Evolutionary conservation across 1,140 invertebrate genomes (phyloP), one percentile per base, ranked within the genome.

Genomic region (Diachasmimorpha longicaudata): DNA sequence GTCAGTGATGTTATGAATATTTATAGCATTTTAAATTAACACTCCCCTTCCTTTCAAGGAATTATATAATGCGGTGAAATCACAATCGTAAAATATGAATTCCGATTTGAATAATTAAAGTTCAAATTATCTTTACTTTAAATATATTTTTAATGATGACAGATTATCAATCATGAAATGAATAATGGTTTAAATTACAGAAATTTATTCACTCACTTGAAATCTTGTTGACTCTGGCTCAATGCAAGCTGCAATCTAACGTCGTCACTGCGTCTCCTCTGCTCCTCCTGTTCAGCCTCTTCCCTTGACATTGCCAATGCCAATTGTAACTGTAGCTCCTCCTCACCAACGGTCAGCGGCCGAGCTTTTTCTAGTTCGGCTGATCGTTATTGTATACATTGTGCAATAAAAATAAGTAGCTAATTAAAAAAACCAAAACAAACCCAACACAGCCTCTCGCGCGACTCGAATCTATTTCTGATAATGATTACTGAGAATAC

Each of bases 261-360:
- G 86, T 98, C 97, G 87, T 99, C 97, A 81, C 95, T 96, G 77
- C 96, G 93, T 67, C 96, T 91, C 86, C 97, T 93, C 81, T 97
- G 93, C 88, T 99, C 96, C 84, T 99, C 97, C 85, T 98, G 95
- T 83, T 99, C 98, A 31, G 98, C 97, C 90, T 99, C 98, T 88
- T 99, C 98, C 76, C 98, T 94, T 70, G 96, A 98, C 96, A 99
- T 98, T 58, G 98, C 98, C 84, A 99, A 90, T 36, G 98, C 98
- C 81, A 99, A 91, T 90, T 99, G 97, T 75, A 99, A 89, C 87
- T 99, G 98, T 77, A 99, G 90, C 88, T 99, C 98, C 90, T 99
- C 98, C 89, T 99, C 98, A 0, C 98, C 98, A 0, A 95, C 94
- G 0, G 97, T 99, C 81, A 97, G 96, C 6, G 98, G 98, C 68